Percentiles rank a stretch among this genome's conserved stretches.
Evolutionary conservation across 2,888 invertebrate genomes (phyloP).

Genomic region (Epirrhoe alternata): DNA sequence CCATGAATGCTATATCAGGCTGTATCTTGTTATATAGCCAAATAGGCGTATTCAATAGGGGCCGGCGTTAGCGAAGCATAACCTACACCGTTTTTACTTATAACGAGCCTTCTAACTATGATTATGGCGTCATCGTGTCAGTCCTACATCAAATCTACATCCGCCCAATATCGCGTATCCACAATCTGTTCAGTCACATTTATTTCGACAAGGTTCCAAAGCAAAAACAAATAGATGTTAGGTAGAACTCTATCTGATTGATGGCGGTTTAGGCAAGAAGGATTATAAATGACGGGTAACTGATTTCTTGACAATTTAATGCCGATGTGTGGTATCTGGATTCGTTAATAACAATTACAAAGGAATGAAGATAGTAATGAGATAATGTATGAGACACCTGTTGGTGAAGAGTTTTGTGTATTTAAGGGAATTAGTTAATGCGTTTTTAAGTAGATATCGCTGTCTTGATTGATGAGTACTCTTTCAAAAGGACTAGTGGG

Average conservation of each 20-base stretch:
- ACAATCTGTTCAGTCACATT: slow-evolving; percentile 65
- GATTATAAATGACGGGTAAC: slow-evolving; percentile 73
- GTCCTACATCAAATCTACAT: slow-evolving; percentile 78
- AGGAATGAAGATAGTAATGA: slow-evolving; percentile 60
- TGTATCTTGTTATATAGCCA: slow-evolving; percentile 59
- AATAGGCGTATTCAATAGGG: slow-evolving; percentile 74
- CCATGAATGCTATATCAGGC: slow-evolving; percentile 51
- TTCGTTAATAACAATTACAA: slow-evolving; percentile 74
- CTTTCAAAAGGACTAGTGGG: slow-evolving; percentile 55
- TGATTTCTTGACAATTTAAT: slow-evolving; percentile 82
- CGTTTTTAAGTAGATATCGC: slow-evolving; percentile 79
- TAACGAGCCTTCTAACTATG: slow-evolving; percentile 79
- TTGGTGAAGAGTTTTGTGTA: slow-evolving; percentile 51
- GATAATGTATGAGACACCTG: slow-evolving; percentile 40
- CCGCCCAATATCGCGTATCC: slow-evolving; percentile 73
- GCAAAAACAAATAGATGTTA: slow-evolving; percentile 38
- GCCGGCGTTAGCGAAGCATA: slow-evolving; percentile 72
- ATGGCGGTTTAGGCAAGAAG: slow-evolving; percentile 51
- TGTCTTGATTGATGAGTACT: slow-evolving; percentile 80
- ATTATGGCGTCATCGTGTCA: slow-evolving; percentile 81
- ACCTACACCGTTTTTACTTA: slow-evolving; percentile 78
- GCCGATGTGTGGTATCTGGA: slow-evolving; percentile 64
- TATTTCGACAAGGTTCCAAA: slow-evolving; percentile 62
- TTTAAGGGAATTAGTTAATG: slow-evolving; percentile 69
- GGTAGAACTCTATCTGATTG: slow-evolving; percentile 55